A percentile compares a stretch with the other conserved stretches of the same genome.
Conservation (phyloP, 2,797 vertebrate genomes). For the Thripadectes ignobilis region DNA sequence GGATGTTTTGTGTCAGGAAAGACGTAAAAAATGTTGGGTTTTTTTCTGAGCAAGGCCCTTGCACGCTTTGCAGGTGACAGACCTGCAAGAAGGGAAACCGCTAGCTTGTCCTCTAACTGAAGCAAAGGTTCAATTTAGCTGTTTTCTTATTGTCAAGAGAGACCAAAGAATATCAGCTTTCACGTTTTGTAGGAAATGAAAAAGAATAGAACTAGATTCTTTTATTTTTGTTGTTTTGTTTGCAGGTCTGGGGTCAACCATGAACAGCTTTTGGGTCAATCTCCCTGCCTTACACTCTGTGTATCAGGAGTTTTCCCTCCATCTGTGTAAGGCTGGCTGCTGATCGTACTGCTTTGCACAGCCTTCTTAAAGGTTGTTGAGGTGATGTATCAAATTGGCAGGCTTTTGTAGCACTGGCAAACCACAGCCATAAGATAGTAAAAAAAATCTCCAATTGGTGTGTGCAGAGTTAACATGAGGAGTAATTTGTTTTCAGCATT, state of each 20-base stretch:
- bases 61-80: conserved; percentile 11
- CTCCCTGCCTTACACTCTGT: neutral
- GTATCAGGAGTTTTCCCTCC: neutral
- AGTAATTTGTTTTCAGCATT: conserved; percentile 42
- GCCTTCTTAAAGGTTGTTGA: neutral
- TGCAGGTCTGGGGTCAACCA: conserved; percentile 43
- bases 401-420: neutral
- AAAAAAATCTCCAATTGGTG: neutral
- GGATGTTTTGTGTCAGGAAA: neutral
- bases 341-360: neutral
- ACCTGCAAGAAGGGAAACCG: conserved; percentile 11
- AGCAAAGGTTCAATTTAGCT: conserved; percentile 51
- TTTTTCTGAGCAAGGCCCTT: neutral
- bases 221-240: conserved; percentile 39
- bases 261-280: conserved; percentile 43
- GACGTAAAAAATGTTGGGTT: neutral
- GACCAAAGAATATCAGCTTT: conserved; percentile 52
- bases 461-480: conserved; percentile 1
- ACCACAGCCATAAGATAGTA: neutral
- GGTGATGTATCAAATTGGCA: neutral
- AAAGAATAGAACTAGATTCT: conserved; percentile 64
- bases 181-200: conserved; percentile 66
- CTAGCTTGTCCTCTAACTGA: conserved; percentile 37
- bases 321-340: neutral
- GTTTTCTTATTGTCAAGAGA: conserved; percentile 34